Base-by-base conservation (phyloP, 2,113 vertebrate species). In the Natator depressus region DNA sequence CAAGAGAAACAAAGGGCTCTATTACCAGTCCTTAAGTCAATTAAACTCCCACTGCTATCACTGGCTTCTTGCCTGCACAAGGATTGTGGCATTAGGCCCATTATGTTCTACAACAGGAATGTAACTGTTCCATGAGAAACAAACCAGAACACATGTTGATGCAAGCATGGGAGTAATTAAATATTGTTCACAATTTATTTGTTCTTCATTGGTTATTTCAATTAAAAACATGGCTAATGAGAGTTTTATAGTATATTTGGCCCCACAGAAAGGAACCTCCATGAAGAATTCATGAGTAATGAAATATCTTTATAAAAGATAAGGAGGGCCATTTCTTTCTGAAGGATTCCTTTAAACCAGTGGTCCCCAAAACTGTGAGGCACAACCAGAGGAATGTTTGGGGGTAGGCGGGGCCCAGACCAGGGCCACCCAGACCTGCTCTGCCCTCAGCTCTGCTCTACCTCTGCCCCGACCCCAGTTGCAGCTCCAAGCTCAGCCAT, bases 41-140 rank as follows among this genome's bases (percentile, higher is more conserved):
- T 65, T 65, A 65, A 65, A 65, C 12, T 80, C 46, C 79, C 0
- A 0, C 4, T 53, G 49, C 3, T 72, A 54, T 31, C 80, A 51
- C 82, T 55, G 89, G 94, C 5, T 42, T 47, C 1, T 42, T 8
- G 46, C 9, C 17, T 42, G 31, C 85, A 59, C 0, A 0, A 29
- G 80, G 88, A 46, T 27, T 72, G 46, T 0, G 0, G 72, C 78
- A 79, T 72, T 5, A 24, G 5, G 50, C 57, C 76, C 0, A 0
- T 25, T 31, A 65, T 42, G 91, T 42, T 54, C 90, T 75, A 72
- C 69, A 46, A 29, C 38, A 35, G 0, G 1, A 80, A 6, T 20
- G 80, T 20, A 13, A 76, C 82, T 11, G 65, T 96, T 87, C 87
- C 89, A 50, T 16, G 72, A 94, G 75, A 96, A 89, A 76, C 65